Conservation (phyloP, 2,113 vertebrate species). For the Castor canadensis region DNA sequence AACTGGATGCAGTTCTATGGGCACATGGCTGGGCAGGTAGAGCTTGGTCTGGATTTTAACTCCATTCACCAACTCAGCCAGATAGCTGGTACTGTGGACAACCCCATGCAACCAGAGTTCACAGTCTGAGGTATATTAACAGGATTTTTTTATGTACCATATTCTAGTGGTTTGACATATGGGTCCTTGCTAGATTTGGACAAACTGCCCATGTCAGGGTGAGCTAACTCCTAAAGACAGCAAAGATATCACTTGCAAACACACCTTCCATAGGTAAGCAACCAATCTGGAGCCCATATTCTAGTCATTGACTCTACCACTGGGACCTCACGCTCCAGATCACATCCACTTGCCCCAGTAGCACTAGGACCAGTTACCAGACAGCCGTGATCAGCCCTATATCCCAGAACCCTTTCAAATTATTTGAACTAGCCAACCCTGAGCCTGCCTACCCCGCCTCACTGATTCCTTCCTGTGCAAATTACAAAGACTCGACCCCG, state of each 20-base stretch:
- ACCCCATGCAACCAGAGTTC: neutral
- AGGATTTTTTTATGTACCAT: neutral
- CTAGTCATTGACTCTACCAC: neutral
- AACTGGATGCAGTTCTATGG: neutral
- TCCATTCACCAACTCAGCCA: neutral
- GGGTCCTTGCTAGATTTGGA: neutral
- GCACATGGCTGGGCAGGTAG: neutral
- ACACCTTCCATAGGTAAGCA: neutral
- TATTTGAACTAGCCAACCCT: neutral
- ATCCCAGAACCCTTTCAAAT: neutral
- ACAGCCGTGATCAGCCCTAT: neutral
- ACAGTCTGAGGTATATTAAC: neutral
- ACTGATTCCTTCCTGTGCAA: neutral
- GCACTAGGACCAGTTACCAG: neutral
- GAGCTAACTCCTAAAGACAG: neutral
- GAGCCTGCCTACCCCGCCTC: neutral
- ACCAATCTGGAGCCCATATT: neutral
- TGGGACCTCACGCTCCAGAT: neutral
- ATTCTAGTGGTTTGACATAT: neutral
- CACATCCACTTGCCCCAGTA: neutral
- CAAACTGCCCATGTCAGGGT: neutral
- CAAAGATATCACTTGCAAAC: neutral
- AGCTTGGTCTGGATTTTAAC: neutral
- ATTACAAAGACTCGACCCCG: neutral
- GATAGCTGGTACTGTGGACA: neutral